A percentile compares a stretch with the other conserved stretches of the same genome.
Conservation (phyloP, 2,113 vertebrate genomes). For the Apteryx mantelli region DNA sequence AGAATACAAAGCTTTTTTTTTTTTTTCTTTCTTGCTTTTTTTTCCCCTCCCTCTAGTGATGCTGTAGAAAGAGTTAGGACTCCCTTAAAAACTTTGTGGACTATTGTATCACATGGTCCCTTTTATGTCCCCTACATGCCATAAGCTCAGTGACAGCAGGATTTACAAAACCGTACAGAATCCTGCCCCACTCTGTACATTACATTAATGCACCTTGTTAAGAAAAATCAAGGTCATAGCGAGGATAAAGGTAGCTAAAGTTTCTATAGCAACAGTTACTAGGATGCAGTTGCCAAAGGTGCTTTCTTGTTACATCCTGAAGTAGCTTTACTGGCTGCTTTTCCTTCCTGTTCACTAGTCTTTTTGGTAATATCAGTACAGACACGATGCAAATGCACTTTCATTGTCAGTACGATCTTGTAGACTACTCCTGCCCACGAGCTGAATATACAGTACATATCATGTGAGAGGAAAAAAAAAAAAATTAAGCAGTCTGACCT, state of each 20-base stretch:
- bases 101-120: background rate
- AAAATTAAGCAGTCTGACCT: background rate
- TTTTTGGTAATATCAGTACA: conserved; percentile 31
- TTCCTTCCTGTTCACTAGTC: conserved; percentile 66
- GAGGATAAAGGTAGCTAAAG: conserved; percentile 72
- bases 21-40: background rate
- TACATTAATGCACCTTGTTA: conserved; percentile 58
- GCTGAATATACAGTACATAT: background rate
- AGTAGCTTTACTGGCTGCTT: conserved; percentile 60
- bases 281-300: conserved; percentile 81
- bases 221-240: conserved; percentile 74
- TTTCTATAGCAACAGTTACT: conserved; percentile 81
- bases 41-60: background rate
- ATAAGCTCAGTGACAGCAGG: conserved; percentile 5
- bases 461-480: background rate
- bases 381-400: conserved; percentile 51
- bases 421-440: background rate
- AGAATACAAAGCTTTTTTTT: background rate
- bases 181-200: background rate
- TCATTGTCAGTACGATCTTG: background rate
- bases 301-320: conserved; percentile 66
- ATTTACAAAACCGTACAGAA: background rate
- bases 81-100: conserved; percentile 18
- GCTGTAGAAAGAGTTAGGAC: background rate
- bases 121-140: background rate